Evolutionary conservation across 1,140 invertebrate species (phyloP).

Genomic region (Nomia melanderi): DNA sequence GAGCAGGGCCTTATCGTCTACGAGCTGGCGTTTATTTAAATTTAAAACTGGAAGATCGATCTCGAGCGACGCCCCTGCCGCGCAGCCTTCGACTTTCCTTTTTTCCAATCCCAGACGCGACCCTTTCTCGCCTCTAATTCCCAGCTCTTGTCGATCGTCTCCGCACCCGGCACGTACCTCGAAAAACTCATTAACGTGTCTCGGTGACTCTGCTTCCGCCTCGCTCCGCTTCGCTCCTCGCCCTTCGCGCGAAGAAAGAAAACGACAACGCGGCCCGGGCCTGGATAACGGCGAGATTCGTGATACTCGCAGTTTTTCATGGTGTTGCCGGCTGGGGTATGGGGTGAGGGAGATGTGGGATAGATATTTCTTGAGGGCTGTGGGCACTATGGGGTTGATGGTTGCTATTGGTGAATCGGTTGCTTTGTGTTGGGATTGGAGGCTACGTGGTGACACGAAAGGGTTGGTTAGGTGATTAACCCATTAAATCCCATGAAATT

Average conservation of each 20-base stretch:
- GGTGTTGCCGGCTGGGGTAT: not conserved
- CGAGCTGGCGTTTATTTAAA: constrained; percentile 78
- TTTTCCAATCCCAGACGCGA: constrained; percentile 48
- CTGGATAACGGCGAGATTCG: constrained; percentile 10
- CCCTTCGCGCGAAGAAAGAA: constrained; percentile 2
- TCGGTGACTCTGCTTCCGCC: constrained; percentile 47
- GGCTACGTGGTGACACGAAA: no score
- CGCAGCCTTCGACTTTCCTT: constrained; percentile 51
- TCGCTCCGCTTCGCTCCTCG: no score
- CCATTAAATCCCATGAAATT: no score
- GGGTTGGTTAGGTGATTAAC: no score
- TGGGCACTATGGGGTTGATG: no score
- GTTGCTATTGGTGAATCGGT: no score
- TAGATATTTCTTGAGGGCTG: no score
- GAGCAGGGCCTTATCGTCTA: constrained; percentile 70
- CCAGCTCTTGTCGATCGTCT: constrained; percentile 73
- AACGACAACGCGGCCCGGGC: constrained; percentile 13
- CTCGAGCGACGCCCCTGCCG: constrained; percentile 57
- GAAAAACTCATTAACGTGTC: constrained; percentile 81
- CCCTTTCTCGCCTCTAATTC: constrained; percentile 69
- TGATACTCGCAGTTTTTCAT: constrained; percentile 4
- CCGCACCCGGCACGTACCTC: constrained; percentile 68
- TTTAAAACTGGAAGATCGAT: constrained; percentile 77
- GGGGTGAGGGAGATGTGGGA: no score
- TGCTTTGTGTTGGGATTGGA: no score